These are phyloP conservation scores for Eublepharis macularius DNA, from an alignment of 2,113 vertebrate species.

Conservation along the genomic window DNA sequence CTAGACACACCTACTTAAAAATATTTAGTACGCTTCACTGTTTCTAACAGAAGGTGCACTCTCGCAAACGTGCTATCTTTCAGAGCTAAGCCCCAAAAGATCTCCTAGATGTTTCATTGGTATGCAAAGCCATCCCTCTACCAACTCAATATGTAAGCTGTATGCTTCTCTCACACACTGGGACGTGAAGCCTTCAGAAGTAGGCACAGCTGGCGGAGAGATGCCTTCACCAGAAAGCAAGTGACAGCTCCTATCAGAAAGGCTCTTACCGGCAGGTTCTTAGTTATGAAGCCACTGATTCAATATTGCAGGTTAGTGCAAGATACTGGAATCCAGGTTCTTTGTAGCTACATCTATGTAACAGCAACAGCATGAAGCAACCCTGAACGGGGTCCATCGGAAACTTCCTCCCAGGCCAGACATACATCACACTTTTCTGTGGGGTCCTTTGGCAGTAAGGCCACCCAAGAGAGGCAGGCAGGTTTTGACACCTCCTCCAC, in stretches of 20 bases:
- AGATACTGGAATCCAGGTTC: background rate
- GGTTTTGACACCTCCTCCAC: too few relatives aligned
- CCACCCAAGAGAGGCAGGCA: background rate
- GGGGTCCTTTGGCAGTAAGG: background rate
- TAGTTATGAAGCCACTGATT: background rate
- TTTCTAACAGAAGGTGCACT: background rate
- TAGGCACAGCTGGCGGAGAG: background rate
- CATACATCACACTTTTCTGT: background rate
- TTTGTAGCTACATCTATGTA: background rate
- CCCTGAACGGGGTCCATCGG: background rate
- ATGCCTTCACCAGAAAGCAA: slow-evolving; percentile 11
- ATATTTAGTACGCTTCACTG: background rate
- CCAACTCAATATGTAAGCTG: background rate
- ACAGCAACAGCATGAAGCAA: background rate
- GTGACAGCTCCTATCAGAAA: background rate
- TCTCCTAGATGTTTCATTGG: background rate
- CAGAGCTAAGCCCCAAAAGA: background rate
- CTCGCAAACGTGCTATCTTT: background rate
- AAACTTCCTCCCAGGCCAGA: background rate
- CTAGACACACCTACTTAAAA: background rate
- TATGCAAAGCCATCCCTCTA: background rate
- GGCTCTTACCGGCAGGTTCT: background rate
- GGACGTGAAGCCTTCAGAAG: background rate
- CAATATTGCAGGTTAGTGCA: background rate
- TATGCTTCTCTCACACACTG: background rate